Conservation (phyloP, 2,888 invertebrate species). For the Microplitis manilae region DNA sequence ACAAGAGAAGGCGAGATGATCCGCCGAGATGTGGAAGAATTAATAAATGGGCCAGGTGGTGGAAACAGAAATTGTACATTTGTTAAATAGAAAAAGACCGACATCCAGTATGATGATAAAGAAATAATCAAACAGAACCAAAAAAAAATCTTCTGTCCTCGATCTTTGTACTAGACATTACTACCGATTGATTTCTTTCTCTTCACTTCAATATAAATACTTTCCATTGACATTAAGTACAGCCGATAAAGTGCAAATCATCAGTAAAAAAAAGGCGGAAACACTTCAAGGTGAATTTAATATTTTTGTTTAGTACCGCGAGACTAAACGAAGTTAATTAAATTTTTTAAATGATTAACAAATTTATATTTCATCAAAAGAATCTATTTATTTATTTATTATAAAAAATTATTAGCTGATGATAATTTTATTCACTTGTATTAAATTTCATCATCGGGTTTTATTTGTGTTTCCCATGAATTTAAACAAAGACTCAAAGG, state of each 20-base stretch:
- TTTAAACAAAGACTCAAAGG: not conserved
- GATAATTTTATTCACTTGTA: too few relatives aligned
- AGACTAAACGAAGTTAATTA: not conserved
- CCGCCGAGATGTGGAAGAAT: not conserved
- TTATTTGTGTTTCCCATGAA: not conserved
- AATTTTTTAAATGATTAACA: not conserved
- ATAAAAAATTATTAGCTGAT: too few relatives aligned
- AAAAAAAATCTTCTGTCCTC: conserved; percentile 12
- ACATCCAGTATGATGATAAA: not conserved
- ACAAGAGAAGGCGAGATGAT: not conserved
- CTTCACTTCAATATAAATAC: not conserved
- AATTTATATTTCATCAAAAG: too few relatives aligned
- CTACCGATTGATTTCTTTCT: conserved; percentile 2
- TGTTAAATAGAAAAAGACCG: too few relatives aligned
- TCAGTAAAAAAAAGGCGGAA: not conserved
- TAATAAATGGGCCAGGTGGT: not conserved
- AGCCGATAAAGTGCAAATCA: not conserved
- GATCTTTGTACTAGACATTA: conserved; percentile 18
- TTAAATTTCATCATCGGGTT: too few relatives aligned
- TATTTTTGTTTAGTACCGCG: not conserved
- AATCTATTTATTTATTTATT: too few relatives aligned
- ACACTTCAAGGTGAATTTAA: not conserved
- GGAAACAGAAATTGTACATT: not conserved
- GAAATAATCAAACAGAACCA: not conserved
- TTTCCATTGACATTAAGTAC: not conserved